Evolutionary conservation across 2,888 invertebrate species (phyloP).

Genomic region (Nomada ruficornis): DNA sequence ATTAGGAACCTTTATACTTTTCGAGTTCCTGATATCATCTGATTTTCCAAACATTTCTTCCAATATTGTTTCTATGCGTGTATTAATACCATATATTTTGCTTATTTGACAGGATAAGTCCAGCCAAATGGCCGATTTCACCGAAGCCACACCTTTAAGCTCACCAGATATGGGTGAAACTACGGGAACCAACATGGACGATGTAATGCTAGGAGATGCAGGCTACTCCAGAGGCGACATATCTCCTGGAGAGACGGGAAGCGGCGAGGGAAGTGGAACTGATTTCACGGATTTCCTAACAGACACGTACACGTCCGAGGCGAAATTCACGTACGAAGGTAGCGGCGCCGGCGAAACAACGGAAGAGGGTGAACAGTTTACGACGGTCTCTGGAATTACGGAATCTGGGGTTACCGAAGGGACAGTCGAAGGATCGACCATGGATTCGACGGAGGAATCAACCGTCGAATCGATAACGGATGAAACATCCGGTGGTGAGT

Average conservation of each 20-base stretch:
- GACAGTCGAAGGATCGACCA: slow-evolving; percentile 50
- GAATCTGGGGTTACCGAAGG: slow-evolving; percentile 56
- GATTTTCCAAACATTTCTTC: too few species aligned
- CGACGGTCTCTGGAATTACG: slow-evolving; percentile 51
- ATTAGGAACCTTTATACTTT: too few species aligned
- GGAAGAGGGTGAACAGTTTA: slow-evolving; percentile 57
- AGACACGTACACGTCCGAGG: slow-evolving; percentile 39
- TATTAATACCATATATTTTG: neutral
- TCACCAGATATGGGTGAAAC: slow-evolving; percentile 61
- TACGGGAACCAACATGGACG: slow-evolving; percentile 68
- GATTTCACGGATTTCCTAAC: slow-evolving; percentile 66
- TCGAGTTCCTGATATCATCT: too few species aligned
- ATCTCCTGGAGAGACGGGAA: slow-evolving; percentile 73
- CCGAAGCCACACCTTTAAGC: slow-evolving; percentile 72
- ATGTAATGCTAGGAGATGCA: slow-evolving; percentile 79
- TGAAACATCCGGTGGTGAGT: slow-evolving; percentile 49
- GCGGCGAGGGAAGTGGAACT: slow-evolving; percentile 72
- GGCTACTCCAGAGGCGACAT: slow-evolving; percentile 76
- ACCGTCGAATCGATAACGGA: slow-evolving; percentile 15
- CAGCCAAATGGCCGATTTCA: slow-evolving; percentile 51
- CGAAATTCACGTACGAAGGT: slow-evolving; percentile 73
- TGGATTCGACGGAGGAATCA: slow-evolving; percentile 58
- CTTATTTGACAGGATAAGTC: slow-evolving; percentile 30
- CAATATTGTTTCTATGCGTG: too few species aligned
- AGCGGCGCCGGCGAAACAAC: slow-evolving; percentile 74